Evolutionary conservation across 1,140 invertebrate genomes (phyloP), one percentile per base, ranked within the genome.

Genomic region (Patella vulgata): DNA sequence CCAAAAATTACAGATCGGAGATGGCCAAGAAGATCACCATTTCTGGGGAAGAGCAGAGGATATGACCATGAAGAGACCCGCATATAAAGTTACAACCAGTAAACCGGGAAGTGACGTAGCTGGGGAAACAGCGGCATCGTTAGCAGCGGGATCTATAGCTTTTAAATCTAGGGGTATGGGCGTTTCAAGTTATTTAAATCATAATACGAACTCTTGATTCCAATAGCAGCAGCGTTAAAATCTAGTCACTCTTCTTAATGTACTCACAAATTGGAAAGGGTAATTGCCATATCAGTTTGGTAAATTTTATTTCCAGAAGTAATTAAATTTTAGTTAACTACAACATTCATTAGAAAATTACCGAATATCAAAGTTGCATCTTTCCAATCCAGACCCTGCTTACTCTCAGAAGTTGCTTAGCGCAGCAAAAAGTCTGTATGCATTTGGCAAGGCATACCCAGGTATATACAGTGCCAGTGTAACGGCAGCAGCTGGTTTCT

Each of bases 71-170:
- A 30, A 33, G 1, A 53, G 89, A 51, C 88, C 89, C 0, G 84
- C 88, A 0, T 89, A 82, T 63, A 89, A 89, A 74, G 87, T 90
- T 36, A 86, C 87, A 56, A 63, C 81, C 3, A 77, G 83, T n/a
- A 82, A 85, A 66, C 56, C 69, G 85, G 88, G 89, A 39, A 88
- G 88, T 14, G 89, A 90, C 70, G 70, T 90, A 6, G 88, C 88
- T 3, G 88, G 86, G 0, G 88, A 89, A 72, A 88, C 87, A 0
- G 86, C 88, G 0, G 88, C 89, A 2, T 88, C 88, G 4, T 74
- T 90, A 2, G 86, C 88, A 2, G 79, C 81, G 1, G 87, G 88
- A 0, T 78, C 86, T 27, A 84, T 86, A 31, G 82, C 88, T 14
- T 82, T 89, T 1, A 87, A 88, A 62, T 70, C 21, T 19, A 67